Evolutionary conservation across 30 jellyfish, hydroid and myxozoan genomes (phyloP).

Genomic region (Morbakka virulenta): DNA sequence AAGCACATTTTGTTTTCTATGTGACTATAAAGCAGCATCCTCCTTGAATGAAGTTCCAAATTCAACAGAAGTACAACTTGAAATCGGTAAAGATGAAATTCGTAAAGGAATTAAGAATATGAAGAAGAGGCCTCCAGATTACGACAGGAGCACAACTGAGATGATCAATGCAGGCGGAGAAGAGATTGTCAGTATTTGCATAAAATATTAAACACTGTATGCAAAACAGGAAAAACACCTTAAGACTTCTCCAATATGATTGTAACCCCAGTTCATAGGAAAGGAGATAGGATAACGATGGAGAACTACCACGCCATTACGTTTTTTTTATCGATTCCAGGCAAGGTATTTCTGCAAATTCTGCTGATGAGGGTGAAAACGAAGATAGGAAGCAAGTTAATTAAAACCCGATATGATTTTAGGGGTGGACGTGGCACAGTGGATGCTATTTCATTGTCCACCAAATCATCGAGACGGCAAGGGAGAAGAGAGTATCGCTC

Average conservation of each 20-base stretch:
- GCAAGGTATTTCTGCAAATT: conserved; percentile 19
- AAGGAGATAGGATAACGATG: conserved; percentile 7
- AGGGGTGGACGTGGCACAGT: conserved; percentile 54
- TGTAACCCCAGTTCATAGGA: conserved; percentile 23
- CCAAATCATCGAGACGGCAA: conserved; percentile 43
- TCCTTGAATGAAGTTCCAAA: neutral
- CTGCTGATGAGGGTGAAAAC: conserved; percentile 19
- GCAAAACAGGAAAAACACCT: conserved; percentile 12
- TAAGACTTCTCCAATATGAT: conserved; percentile 26
- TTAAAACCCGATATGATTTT: conserved; percentile 22
- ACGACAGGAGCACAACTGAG: conserved; percentile 24
- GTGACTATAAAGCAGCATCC: conserved; percentile 4
- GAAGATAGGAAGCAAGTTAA: neutral
- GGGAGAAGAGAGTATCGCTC: conserved; percentile 19
- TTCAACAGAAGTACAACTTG: neutral
- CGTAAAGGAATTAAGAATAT: neutral
- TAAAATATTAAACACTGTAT: conserved; percentile 3
- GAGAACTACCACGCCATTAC: conserved; percentile 35
- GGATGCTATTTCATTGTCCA: conserved; percentile 36
- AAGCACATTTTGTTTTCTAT: too few species aligned
- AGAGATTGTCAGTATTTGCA: conserved; percentile 1
- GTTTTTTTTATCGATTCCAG: conserved; percentile 34
- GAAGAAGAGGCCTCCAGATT: conserved; percentile 22
- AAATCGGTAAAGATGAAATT: neutral
- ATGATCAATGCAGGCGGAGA: conserved; percentile 34